Percentiles rank a stretch among this genome's conserved stretches.
Conservation (phyloP, 2,888 invertebrate species). For the Cheilosia soror region DNA sequence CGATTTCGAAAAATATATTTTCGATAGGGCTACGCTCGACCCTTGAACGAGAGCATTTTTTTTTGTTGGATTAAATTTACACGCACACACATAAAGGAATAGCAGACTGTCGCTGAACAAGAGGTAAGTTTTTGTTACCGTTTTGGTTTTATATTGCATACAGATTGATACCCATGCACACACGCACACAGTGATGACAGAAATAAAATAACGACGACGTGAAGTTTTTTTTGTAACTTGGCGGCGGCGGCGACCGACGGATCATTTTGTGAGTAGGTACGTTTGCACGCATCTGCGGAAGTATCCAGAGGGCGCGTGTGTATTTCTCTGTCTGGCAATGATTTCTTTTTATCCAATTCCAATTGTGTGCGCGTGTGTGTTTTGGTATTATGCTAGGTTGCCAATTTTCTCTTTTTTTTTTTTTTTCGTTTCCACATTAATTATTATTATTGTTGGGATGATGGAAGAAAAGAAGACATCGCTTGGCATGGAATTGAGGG, state of each 20-base stretch:
- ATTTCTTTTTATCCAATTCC: conserved; percentile 60
- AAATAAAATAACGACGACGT: conserved; percentile 27
- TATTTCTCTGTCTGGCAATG: conserved; percentile 48
- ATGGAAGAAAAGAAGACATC: not conserved
- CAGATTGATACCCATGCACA: not conserved
- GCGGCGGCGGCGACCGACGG: not conserved
- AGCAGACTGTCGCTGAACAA: conserved; percentile 28
- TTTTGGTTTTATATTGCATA: conserved; percentile 30
- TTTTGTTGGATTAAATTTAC: conserved; percentile 56
- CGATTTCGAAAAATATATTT: conserved; percentile 21
- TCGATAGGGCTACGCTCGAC: conserved; percentile 36
- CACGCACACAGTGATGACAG: conserved; percentile 36
- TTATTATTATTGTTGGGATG: conserved; percentile 49
- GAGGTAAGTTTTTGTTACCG: conserved; percentile 44
- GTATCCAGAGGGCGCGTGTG: conserved; percentile 46
- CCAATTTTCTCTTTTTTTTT: conserved; percentile 63
- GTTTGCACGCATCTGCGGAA: conserved; percentile 69
- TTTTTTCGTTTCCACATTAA: conserved; percentile 21
- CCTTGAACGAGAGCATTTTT: conserved; percentile 46
- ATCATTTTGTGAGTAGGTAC: not conserved
- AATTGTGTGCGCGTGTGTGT: conserved; percentile 29
- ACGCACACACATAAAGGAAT: conserved; percentile 51
- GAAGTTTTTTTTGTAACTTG: not conserved
- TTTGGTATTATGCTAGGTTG: conserved; percentile 59
- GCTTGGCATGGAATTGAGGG: not conserved